Base-by-base conservation (phyloP, 2,797 vertebrate species). In the Phrynocephalus guinanensis region DNA sequence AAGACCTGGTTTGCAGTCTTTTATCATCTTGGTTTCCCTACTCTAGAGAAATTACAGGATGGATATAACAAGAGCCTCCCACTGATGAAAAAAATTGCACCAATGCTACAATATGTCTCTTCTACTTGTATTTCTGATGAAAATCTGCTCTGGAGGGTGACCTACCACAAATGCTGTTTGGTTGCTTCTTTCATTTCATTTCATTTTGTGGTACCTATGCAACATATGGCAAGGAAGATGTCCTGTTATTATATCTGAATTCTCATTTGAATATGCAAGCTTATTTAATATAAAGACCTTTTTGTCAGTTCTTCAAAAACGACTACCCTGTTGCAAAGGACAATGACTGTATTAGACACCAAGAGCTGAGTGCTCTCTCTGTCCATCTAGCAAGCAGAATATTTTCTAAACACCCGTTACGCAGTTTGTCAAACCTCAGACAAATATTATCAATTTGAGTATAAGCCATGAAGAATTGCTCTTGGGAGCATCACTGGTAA, bases 401-500 rank as follows among this genome's bases (percentile, higher is more conserved):
- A 24, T 5, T 73, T 79, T 84, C 73, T 83, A 79, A 80, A 70
- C 44, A 63, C 6, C 1, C 22, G 0, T 18, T 79, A 9, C 3
- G 78, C 30, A 44, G 4, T 24, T 68, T 0, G 2, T n/a, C 26
- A 75, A 83, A 16, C 16, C 33, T 0, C 0, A 22, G 67, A 71
- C 63, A 83, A 82, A 63, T 71, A 88, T 70, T 63, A 77, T 1
- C 3, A 30, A 18, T 76, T 84, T 78, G 28, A 67, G 44, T 38
- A 79, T 72, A 3, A 48, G 33, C 70, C 72, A 82, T 71, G 13
- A 89, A 16, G 52, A 56, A 67, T 88, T 24, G 86, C 63, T 81
- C 1, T 2, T 66, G 22, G 11, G 86, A 82, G 63, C 56, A 52
- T 44, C 56, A 82, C 22, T 56, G 82, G 56, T 0, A 0, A 1